Evolutionary conservation across 2,797 vertebrate species (phyloP), one percentile per base, ranked within the genome.

Genomic region (Falco novaeseelandiae): DNA sequence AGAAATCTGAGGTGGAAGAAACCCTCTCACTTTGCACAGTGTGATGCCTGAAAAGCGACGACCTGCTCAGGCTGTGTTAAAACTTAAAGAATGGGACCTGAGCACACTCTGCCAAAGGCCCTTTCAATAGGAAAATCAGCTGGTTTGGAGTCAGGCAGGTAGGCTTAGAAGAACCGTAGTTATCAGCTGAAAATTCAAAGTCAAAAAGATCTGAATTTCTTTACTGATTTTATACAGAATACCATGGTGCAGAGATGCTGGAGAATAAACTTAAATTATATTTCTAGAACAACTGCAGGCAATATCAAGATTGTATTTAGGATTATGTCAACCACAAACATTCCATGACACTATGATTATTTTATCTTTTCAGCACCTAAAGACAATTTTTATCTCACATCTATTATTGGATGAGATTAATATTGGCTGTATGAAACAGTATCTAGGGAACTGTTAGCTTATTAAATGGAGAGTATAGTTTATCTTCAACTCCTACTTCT

Each of bases 401-500:
- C 30, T 93, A 12, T 76, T 79, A n/a, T 44, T 11, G 73, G 30
- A 82, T 87, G 93, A 70, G 30, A 79, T 89, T 94, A 84, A 79
- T 54, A 66, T 55, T 69, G 83, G 32, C 58, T 89, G 36, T 27
- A 76, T 67, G 54, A 88, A 92, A 79, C 27, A 10, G 57, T 32
- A 29, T 80, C 42, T 46, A 65, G 38, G 34, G 62, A 32, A 58
- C n/a, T n/a, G 27, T 74, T 46, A 88, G 42, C 40, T 86, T 69
- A 61, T 36, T 67, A 27, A 77, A 66, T 20, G 49, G 54, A 79
- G 54, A 94, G 42, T 36, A 71, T 4, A 79, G 29, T 86, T 95
- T 93, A 87, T 96, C 77, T 94, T 81, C 61, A 84, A 88, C 96
- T 65, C 62, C 49, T 74, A 38, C 80, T 34, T 88, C 83, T 85